A percentile compares a stretch with the other conserved stretches of the same genome.
These are phyloP conservation scores for Dicentrarchus labrax DNA, from an alignment of 2,113 vertebrate species.

Conservation along the genomic window DNA sequence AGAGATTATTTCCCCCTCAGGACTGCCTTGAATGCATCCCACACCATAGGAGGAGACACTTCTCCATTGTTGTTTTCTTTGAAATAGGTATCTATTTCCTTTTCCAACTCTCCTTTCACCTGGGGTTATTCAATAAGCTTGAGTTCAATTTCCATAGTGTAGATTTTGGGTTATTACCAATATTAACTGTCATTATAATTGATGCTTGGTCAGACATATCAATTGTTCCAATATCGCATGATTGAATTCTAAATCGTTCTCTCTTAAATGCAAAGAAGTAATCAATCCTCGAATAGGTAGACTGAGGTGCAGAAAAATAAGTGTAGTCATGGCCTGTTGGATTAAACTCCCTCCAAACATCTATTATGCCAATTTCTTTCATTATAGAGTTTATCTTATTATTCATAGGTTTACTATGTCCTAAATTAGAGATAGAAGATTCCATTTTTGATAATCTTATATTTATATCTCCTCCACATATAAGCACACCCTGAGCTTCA, in stretches of 20 bases:
- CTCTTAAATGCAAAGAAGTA: background rate
- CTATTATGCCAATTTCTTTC: background rate
- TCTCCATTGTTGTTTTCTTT: background rate
- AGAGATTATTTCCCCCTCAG: background rate
- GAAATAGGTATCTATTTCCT: no score
- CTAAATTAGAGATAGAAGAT: background rate
- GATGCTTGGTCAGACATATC: background rate
- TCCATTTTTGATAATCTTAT: background rate
- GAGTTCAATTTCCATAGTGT: background rate
- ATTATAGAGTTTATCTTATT: background rate
- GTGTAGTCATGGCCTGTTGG: background rate
- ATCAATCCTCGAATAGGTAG: background rate
- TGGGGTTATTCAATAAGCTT: background rate
- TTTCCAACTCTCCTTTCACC: no score
- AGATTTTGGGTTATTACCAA: background rate
- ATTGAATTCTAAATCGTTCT: background rate
- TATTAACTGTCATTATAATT: background rate
- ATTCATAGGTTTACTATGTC: background rate
- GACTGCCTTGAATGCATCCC: background rate
- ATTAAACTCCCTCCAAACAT: background rate
- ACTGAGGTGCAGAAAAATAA: background rate
- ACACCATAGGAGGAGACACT: background rate
- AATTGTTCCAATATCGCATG: background rate
- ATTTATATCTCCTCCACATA: background rate
- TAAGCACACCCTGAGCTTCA: background rate